A percentile compares a stretch with the other conserved stretches of the same genome.
These are phyloP conservation scores for Entomyzon cyanotis DNA, from an alignment of 2,113 vertebrate genomes.

Conservation along the genomic window DNA sequence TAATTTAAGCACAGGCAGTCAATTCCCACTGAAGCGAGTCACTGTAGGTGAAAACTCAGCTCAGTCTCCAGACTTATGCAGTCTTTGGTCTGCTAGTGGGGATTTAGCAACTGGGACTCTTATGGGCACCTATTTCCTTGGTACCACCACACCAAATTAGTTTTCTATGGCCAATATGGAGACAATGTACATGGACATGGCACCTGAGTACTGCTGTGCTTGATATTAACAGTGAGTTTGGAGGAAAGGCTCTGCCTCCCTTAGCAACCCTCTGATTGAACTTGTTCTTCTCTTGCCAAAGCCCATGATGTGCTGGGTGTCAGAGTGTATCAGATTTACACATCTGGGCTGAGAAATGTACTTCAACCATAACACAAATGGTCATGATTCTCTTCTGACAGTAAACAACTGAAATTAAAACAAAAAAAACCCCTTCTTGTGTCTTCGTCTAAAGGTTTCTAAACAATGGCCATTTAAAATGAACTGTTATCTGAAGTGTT, in stretches of 20 bases:
- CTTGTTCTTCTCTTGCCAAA: background rate
- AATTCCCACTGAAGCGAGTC: background rate
- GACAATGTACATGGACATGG: rapidly evolving
- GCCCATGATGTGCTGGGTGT: rapidly evolving
- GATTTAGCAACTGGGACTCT: background rate
- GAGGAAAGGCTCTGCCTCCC: background rate
- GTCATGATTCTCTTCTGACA: rapidly evolving
- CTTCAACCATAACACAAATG: background rate
- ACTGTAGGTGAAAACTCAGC: background rate
- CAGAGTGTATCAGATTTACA: background rate
- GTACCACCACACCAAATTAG: background rate
- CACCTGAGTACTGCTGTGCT: background rate
- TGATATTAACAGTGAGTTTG: background rate
- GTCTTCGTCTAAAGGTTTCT: background rate
- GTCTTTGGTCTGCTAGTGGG: background rate
- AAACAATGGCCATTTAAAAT: background rate
- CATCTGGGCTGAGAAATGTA: background rate
- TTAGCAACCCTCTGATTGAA: background rate
- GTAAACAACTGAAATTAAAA: background rate
- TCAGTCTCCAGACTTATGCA: background rate
- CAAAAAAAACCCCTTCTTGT: background rate
- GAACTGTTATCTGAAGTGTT: background rate
- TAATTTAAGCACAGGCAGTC: background rate
- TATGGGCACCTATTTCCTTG: background rate
- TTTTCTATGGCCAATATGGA: background rate